phyloP scores from a whole-genome alignment of 30 jellyfish, hydroid and myxozoan species.

The Haliclystus octoradiatus region DNA sequence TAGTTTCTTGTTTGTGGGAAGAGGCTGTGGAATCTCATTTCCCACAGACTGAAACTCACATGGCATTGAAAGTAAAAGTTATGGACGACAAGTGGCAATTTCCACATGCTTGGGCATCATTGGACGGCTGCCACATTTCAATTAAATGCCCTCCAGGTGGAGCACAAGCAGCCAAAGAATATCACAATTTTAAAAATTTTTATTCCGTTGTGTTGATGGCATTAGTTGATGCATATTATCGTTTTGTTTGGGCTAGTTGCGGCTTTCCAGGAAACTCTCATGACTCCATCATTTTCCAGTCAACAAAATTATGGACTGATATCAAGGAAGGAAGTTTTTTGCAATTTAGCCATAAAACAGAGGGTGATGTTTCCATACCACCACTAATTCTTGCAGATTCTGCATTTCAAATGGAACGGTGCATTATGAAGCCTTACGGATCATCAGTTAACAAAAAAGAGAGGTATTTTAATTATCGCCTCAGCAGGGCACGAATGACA shows the following conservation, averaged over 20 bases:
- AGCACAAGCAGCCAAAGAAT: conserved; percentile 32
- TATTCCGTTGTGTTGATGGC: conserved; percentile 32
- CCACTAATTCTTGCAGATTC: conserved; percentile 38
- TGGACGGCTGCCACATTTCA: conserved; percentile 41
- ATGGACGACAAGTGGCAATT: conserved; percentile 34
- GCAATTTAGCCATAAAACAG: conserved; percentile 5
- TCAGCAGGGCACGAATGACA: conserved; percentile 61
- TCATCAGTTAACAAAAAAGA: conserved; percentile 37
- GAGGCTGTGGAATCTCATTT: conserved; percentile 23
- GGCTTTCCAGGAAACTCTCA: conserved; percentile 50
- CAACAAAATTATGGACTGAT: conserved; percentile 13
- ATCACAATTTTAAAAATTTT: conserved; percentile 29
- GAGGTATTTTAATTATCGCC: conserved; percentile 61
- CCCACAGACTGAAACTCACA: conserved; percentile 16
- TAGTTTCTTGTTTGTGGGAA: conserved; percentile 28
- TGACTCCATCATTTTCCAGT: conserved; percentile 38
- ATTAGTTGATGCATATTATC: conserved; percentile 30
- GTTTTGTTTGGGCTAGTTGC: conserved; percentile 47
- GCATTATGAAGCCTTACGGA: conserved; percentile 46
- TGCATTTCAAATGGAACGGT: conserved; percentile 29
- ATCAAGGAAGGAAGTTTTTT: conserved; percentile 11
- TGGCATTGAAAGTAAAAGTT: conserved; percentile 8
- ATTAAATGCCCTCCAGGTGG: conserved; percentile 43
- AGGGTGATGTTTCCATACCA: conserved; percentile 2
- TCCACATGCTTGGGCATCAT: conserved; percentile 17